Base-by-base conservation (phyloP, 2,113 vertebrate species). In the Puma concolor region DNA sequence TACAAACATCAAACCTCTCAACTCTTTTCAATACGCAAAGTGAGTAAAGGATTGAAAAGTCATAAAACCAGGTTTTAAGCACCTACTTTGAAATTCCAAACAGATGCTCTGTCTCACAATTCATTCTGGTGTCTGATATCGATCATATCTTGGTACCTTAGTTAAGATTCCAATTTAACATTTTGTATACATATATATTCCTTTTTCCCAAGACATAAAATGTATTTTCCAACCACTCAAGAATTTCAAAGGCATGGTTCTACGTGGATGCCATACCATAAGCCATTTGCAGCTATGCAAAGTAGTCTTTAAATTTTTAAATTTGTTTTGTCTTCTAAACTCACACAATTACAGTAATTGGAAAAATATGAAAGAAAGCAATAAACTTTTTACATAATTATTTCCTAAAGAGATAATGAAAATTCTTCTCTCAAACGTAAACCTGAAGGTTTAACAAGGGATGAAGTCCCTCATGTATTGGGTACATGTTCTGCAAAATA, bases 1-100 rank as follows among this genome's bases (percentile, higher is more conserved):
- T 69, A 71, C 31, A 64, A 82, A 93, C 36, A 80, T 14, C 29
- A 69, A 33, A n/a, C 17, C 57, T 95, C 44, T 77, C 85, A 76
- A 93, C 41, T 64, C 66, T 86, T 76, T 79, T 82, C 84, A 74
- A 5, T 19, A 90, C 13, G 54, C 71, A 91, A 71, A 94, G 44
- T 91, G 23, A 97, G 33, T 88, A 52, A 72, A 91, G 38, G 48
- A 69, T 84, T 88, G 60, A 91, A 76, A 50, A 94, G 33, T 89
- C 87, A 89, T 67, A 69, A 85, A 91, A n/a, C 66, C 69, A 50
- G 19, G 50, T 52, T 93, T 90, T 85, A 81, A 96, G 9, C 23
- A 88, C 33, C 41, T 88, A 80, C 60, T 98, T 95, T 88, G 44
- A 95, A 95, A 95, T 96, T 97, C 88, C 88, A 96, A 97, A 97